Conservation (phyloP, 2,797 vertebrate species). For the Hozukius guyotensis region DNA sequence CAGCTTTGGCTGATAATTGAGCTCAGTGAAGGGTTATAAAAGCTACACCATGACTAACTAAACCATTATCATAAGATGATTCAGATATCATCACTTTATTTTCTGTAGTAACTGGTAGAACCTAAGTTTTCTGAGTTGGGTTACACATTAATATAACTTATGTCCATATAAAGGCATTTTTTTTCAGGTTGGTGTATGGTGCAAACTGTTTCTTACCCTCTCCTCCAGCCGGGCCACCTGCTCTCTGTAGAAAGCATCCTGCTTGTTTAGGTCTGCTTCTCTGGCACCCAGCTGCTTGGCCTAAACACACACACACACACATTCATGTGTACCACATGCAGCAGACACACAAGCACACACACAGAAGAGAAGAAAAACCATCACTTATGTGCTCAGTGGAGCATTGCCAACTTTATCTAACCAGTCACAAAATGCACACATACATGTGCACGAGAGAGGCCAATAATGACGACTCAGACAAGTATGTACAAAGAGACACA, state of each 20-base stretch:
- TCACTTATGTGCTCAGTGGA: slow-evolving; percentile 46
- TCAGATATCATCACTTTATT: neutral
- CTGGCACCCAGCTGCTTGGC: slow-evolving; percentile 92
- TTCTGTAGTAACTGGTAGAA: neutral
- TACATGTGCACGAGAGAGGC: neutral
- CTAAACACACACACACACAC: slow-evolving; percentile 73
- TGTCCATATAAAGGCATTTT: neutral
- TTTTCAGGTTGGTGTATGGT: neutral
- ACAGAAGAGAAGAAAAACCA: slow-evolving; percentile 14
- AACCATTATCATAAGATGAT: neutral
- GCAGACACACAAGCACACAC: slow-evolving; percentile 15
- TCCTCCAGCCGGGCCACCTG: slow-evolving; percentile 95
- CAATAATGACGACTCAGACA: slow-evolving; percentile 10
- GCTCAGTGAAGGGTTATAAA: neutral
- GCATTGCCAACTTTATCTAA: slow-evolving; percentile 20
- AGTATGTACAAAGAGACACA: neutral
- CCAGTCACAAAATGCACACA: slow-evolving; percentile 17
- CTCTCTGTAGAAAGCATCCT: slow-evolving; percentile 94
- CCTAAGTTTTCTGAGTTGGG: neutral
- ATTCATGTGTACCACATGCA: neutral
- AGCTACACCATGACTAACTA: neutral
- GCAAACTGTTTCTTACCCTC: slow-evolving; percentile 81
- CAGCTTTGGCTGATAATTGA: neutral
- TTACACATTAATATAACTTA: neutral
- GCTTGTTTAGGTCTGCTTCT: slow-evolving; percentile 91